Conservation (phyloP, 37 sponge, comb jelly and placozoan genomes). For the Axinella damicornis region DNA sequence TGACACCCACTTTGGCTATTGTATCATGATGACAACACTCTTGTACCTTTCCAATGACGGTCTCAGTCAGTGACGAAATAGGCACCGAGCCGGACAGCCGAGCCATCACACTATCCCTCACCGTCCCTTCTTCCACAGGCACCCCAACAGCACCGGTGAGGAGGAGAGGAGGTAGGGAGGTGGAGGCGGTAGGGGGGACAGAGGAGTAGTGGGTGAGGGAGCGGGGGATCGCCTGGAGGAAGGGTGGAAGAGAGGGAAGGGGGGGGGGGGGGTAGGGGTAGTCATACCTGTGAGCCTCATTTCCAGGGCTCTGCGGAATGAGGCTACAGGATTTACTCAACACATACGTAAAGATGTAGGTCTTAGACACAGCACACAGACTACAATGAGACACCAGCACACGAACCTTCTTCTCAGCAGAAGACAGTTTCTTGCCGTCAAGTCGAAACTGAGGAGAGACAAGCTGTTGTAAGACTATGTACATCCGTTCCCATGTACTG, state of each 20-base stretch:
- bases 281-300: background rate
- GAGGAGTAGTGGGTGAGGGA: conserved; percentile 34
- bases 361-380: background rate
- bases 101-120: too few relatives aligned
- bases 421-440: conserved; percentile 61
- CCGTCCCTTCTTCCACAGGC: too few relatives aligned
- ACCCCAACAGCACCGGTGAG: background rate
- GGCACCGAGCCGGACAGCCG: too few relatives aligned
- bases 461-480: too few relatives aligned
- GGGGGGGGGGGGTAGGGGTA: background rate
- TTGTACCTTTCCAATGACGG: too few relatives aligned
- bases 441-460: conserved; percentile 43
- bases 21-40: too few relatives aligned
- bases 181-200: background rate
- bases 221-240: conserved; percentile 34
- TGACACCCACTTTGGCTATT: too few relatives aligned
- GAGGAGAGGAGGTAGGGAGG: background rate
- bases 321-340: background rate
- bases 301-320: background rate
- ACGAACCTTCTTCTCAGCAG: conserved; percentile 58
- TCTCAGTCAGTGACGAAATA: too few relatives aligned
- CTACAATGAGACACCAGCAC: background rate
- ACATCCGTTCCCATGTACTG: background rate
- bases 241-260: background rate
- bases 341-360: background rate